Conservation (phyloP, 2,888 invertebrate genomes). For the Caenorhabditis virilis region DNA sequence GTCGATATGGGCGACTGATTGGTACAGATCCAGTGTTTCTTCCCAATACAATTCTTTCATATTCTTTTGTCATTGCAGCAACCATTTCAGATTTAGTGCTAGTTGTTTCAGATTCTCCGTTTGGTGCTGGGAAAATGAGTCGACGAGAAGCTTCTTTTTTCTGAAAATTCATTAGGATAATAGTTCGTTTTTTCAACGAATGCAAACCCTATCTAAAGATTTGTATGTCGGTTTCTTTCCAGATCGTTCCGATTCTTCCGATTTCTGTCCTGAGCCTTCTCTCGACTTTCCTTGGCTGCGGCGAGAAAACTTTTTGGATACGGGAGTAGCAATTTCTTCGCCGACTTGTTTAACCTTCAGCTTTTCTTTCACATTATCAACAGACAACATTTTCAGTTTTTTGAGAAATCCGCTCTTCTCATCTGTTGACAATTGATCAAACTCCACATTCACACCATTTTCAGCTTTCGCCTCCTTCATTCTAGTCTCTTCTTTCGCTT, state of each 20-base stretch:
- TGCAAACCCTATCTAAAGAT: too few species aligned
- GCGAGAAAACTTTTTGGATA: conserved; percentile 3
- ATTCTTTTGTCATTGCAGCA: background rate
- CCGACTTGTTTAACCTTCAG: conserved; percentile 1
- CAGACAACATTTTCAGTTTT: conserved; percentile 21
- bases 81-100: background rate
- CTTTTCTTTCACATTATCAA: conserved; percentile 6
- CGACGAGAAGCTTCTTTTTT: conserved; percentile 17
- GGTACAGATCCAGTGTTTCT: background rate
- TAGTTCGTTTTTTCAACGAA: background rate
- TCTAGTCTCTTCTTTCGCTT: background rate
- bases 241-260: background rate
- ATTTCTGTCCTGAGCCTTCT: conserved; percentile 8
- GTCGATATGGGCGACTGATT: conserved; percentile 4
- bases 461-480: background rate
- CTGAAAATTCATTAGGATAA: background rate
- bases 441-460: conserved; percentile 20
- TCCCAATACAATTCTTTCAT: background rate
- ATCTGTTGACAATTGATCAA: conserved; percentile 22
- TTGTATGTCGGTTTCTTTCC: conserved; percentile 2
- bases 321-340: conserved; percentile 11
- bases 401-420: conserved; percentile 28
- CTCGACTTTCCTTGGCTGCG: conserved; percentile 5
- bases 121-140: background rate
- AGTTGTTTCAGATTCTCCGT: too few species aligned